Conservation (phyloP, 2,888 invertebrate genomes). For the Dolichomitus sp. region DNA sequence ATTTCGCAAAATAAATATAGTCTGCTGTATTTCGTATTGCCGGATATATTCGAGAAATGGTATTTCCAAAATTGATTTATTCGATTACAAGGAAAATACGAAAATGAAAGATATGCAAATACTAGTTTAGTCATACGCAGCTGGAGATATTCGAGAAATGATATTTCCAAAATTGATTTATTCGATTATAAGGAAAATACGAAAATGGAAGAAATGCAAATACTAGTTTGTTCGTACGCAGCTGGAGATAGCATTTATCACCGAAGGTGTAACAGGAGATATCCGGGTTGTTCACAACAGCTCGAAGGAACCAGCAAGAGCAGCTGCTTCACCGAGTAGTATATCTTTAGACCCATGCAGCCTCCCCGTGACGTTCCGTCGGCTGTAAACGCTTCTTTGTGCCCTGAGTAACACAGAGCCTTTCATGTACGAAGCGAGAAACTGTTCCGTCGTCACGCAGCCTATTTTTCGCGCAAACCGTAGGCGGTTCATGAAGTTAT, state of each 20-base stretch:
- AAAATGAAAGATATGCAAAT: slow-evolving; percentile 3
- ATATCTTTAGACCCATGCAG: slow-evolving; percentile 57
- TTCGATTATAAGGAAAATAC: background rate
- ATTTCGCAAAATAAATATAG: too few relatives aligned
- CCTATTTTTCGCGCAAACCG: slow-evolving; percentile 57
- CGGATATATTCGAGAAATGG: too few relatives aligned
- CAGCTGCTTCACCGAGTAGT: slow-evolving; percentile 62
- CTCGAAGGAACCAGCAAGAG: slow-evolving; percentile 1
- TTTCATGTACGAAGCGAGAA: slow-evolving; percentile 49
- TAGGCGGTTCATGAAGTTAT: slow-evolving; percentile 46
- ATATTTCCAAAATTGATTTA: too few relatives aligned
- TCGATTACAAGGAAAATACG: background rate
- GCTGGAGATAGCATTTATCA: slow-evolving; percentile 38
- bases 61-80: too few relatives aligned
- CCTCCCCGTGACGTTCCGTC: slow-evolving; percentile 51
- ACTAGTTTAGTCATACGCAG: background rate
- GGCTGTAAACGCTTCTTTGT: slow-evolving; percentile 46
- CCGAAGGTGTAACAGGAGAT: slow-evolving; percentile 14
- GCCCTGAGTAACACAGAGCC: slow-evolving; percentile 12
- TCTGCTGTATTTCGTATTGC: too few relatives aligned
- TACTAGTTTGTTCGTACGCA: background rate
- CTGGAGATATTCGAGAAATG: background rate
- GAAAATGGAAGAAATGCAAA: slow-evolving; percentile 4
- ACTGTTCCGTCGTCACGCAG: slow-evolving; percentile 52
- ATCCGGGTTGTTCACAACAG: slow-evolving; percentile 22